phyloP scores from a whole-genome alignment of 2,113 vertebrate species.

The Callionymus lyra region DNA sequence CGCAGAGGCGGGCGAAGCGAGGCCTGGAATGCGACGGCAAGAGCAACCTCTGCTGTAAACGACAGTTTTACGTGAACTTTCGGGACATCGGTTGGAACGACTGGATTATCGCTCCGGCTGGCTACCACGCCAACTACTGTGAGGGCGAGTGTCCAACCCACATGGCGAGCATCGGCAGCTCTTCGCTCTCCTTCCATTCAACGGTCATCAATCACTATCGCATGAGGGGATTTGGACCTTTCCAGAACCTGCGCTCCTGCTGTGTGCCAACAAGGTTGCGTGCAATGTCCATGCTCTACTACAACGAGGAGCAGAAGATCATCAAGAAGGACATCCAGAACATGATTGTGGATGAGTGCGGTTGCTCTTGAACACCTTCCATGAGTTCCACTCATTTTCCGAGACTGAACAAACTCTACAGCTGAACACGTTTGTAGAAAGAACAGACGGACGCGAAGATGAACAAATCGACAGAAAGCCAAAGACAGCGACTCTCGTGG shows the following conservation, averaged over 20 bases:
- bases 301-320: conserved; percentile 93
- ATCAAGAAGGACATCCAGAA: conserved; percentile 97
- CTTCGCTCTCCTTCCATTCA: conserved; percentile 87
- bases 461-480: conserved; percentile 73
- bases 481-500: conserved; percentile 68
- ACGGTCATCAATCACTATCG: conserved; percentile 95
- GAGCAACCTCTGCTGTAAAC: conserved; percentile 86
- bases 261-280: conserved; percentile 90
- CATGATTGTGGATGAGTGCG: conserved; percentile 97
- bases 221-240: conserved; percentile 83
- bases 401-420: background rate
- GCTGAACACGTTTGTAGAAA: too few species aligned
- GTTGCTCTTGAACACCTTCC: conserved; percentile 76
- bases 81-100: conserved; percentile 98
- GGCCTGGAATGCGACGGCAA: conserved; percentile 90
- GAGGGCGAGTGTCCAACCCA: conserved; percentile 93
- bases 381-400: too few species aligned
- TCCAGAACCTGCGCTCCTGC: conserved; percentile 87
- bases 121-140: conserved; percentile 96
- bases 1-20: conserved; percentile 72
- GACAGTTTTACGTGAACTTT: conserved; percentile 92
- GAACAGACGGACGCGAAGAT: conserved; percentile 21
- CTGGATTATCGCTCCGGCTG: conserved; percentile 96
- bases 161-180: conserved; percentile 79
- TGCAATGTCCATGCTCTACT: conserved; percentile 97